Percentiles rank a stretch among this genome's conserved stretches.
Conservation (phyloP, 2,888 invertebrate species). For the Spialia ferax region DNA sequence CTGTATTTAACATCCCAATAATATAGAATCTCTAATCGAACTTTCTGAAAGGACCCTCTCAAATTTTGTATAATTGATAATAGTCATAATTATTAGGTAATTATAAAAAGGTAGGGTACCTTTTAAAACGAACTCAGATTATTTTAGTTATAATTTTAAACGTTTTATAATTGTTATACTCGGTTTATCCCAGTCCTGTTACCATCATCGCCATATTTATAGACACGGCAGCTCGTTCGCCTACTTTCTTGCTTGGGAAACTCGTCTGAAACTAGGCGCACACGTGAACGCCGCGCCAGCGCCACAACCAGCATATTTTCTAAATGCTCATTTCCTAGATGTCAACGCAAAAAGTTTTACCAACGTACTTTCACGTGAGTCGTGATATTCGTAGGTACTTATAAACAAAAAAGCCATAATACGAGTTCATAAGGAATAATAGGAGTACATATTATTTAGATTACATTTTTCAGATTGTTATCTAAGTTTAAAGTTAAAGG, state of each 20-base stretch:
- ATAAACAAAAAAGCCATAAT: too few relatives aligned
- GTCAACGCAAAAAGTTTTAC: constrained; percentile 40
- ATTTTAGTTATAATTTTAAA: too few relatives aligned
- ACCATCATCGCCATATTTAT: constrained; percentile 56
- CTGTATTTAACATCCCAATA: too few relatives aligned
- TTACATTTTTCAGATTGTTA: too few relatives aligned
- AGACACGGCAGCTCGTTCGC: constrained; percentile 62
- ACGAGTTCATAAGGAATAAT: too few relatives aligned
- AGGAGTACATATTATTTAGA: background rate
- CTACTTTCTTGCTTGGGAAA: constrained; percentile 83
- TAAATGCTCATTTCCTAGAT: constrained; percentile 64
- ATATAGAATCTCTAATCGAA: too few relatives aligned
- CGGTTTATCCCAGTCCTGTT: constrained; percentile 19
- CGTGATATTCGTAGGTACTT: constrained; percentile 20
- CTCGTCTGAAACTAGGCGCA: constrained; percentile 77
- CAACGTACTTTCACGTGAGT: constrained; percentile 36
- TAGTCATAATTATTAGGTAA: too few relatives aligned
- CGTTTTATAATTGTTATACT: background rate
- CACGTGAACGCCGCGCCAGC: constrained; percentile 63
- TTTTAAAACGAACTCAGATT: too few relatives aligned
- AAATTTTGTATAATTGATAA: too few relatives aligned
- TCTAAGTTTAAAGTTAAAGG: too few relatives aligned
- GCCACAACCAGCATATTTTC: constrained; percentile 68
- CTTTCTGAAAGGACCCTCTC: too few relatives aligned
- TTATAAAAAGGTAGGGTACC: too few relatives aligned